Evolutionary conservation across 30 jellyfish, hydroid and myxozoan genomes (phyloP).

Genomic region (Phacellophora camtschatica): DNA sequence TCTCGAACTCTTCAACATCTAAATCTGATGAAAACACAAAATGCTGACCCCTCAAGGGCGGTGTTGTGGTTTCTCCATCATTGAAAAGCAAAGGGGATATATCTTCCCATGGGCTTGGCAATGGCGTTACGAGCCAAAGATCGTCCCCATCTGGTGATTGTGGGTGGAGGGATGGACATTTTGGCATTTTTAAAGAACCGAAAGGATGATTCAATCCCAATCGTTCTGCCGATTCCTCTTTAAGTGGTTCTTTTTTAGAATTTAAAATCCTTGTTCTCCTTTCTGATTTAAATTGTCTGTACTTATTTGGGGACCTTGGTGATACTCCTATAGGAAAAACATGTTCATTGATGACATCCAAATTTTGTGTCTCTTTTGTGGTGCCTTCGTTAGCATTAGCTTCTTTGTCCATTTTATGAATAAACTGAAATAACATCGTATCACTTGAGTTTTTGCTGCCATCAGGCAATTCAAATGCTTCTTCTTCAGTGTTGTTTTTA

Average conservation of each 20-base stretch:
- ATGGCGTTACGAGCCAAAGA: slow-evolving; percentile 58
- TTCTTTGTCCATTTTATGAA: background rate
- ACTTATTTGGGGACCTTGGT: slow-evolving; percentile 47
- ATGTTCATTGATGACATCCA: background rate
- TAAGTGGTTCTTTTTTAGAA: background rate
- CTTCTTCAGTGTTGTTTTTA: too few relatives aligned
- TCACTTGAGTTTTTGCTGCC: too few relatives aligned
- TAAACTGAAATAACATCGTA: too few relatives aligned
- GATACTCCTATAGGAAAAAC: slow-evolving; percentile 21
- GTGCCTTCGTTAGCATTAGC: background rate
- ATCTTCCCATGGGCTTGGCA: slow-evolving; percentile 38
- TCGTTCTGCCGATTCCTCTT: background rate
- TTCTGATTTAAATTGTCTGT: slow-evolving; percentile 27
- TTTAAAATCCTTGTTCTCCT: slow-evolving; percentile 12
- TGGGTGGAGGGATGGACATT: background rate
- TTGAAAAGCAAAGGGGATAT: background rate
- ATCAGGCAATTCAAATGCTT: too few relatives aligned
- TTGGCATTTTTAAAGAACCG: background rate
- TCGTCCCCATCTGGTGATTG: slow-evolving; percentile 26
- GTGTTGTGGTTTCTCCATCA: too few relatives aligned
- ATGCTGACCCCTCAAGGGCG: too few relatives aligned
- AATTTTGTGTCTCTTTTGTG: background rate
- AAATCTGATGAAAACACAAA: background rate
- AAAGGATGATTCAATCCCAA: background rate
- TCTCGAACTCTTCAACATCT: too few relatives aligned